Conservation (phyloP, 2,888 invertebrate genomes). For the Rosalia funebris region DNA sequence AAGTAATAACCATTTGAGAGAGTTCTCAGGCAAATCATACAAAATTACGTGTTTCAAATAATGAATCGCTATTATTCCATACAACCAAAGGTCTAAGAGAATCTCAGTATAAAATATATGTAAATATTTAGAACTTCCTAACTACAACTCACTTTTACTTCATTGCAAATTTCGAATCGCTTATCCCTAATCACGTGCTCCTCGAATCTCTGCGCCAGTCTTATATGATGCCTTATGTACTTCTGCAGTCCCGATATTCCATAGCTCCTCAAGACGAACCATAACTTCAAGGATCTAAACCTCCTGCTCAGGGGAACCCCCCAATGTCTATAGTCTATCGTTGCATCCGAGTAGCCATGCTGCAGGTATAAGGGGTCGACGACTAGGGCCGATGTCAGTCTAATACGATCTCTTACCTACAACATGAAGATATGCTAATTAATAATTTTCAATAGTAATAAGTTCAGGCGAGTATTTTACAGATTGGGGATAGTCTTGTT, state of each 20-base stretch:
- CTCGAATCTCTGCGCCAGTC: constrained; percentile 91
- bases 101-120: no score
- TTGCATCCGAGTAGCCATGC: constrained; percentile 92
- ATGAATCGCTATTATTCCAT: no score
- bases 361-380: constrained; percentile 98
- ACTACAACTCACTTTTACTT: constrained; percentile 83
- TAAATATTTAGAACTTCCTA: no score
- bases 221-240: constrained; percentile 91
- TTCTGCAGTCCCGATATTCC: constrained; percentile 93
- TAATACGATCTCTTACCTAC: constrained; percentile 63
- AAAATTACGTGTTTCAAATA: no score
- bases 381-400: constrained; percentile 91
- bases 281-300: constrained; percentile 94
- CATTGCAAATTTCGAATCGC: constrained; percentile 91
- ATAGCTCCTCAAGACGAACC: constrained; percentile 96
- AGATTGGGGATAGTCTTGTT: no score
- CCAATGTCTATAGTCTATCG: constrained; percentile 97
- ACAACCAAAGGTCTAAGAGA: no score
- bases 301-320: constrained; percentile 95
- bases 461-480: no score
- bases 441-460: no score
- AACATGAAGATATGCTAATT: no score
- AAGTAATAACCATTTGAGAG: no score
- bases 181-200: constrained; percentile 80
- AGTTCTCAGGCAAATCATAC: no score